Evolutionary conservation across 2,113 vertebrate genomes (phyloP).

Genomic region (Campylomormyrus tamandua): DNA sequence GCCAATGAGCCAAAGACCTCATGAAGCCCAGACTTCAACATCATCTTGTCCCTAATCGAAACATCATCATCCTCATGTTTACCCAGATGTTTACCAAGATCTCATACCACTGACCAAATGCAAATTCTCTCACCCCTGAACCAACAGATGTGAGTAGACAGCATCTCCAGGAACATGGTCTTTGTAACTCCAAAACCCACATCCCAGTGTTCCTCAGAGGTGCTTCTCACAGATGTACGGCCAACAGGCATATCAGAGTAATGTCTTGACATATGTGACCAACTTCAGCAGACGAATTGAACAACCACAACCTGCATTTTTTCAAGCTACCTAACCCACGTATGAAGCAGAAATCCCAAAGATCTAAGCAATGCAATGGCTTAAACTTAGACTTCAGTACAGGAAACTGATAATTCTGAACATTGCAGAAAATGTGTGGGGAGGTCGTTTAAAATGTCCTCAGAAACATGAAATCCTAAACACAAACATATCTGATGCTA

Average conservation of each 20-base stretch:
- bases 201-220: background rate
- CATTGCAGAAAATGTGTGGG: background rate
- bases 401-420: background rate
- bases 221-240: background rate
- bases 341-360: background rate
- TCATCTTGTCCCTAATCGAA: background rate
- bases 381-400: background rate
- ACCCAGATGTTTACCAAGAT: background rate
- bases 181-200: background rate
- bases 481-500: background rate
- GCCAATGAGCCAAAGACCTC: background rate
- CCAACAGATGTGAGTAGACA: background rate
- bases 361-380: background rate
- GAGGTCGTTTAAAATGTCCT: background rate
- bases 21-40: background rate
- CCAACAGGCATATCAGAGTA: background rate
- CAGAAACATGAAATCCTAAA: background rate
- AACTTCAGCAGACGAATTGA: background rate
- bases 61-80: background rate
- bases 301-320: background rate
- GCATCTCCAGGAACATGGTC: background rate
- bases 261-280: background rate
- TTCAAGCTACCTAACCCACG: background rate
- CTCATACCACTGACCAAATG: background rate
- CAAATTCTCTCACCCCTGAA: background rate